A percentile compares a stretch with the other conserved stretches of the same genome.
Conservation (phyloP, 2,113 vertebrate species). For the Osmerus mordax region DNA sequence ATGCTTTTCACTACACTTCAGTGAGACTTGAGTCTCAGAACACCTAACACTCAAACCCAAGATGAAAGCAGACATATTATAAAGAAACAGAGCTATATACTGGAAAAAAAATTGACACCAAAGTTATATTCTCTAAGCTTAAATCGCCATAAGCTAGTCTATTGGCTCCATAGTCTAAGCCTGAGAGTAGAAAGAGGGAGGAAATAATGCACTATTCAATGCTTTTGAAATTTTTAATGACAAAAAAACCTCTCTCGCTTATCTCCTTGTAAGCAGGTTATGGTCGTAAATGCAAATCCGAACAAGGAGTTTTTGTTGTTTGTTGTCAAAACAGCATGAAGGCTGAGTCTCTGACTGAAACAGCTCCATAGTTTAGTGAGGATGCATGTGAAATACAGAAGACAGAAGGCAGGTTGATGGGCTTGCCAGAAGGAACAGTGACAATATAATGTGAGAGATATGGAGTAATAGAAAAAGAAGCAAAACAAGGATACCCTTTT, state of each 20-base stretch:
- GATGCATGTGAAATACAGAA: background rate
- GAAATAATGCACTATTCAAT: background rate
- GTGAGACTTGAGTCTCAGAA: background rate
- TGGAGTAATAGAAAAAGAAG: background rate
- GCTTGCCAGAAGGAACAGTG: background rate
- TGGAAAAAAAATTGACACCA: too few relatives aligned
- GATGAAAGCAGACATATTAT: background rate
- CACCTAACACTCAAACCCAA: background rate
- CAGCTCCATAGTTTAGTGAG: too few relatives aligned
- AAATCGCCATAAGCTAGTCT: background rate
- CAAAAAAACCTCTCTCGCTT: constrained; percentile 1
- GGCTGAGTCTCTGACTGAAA: too few relatives aligned
- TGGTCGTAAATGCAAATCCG: background rate
- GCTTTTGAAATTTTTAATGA: background rate
- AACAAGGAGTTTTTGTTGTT: background rate
- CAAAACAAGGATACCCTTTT: background rate
- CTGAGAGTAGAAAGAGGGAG: background rate
- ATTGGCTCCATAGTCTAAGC: background rate
- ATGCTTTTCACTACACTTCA: constrained; percentile 8
- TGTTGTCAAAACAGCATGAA: background rate
- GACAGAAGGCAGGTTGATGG: background rate
- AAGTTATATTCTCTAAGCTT: too few relatives aligned
- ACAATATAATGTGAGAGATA: background rate
- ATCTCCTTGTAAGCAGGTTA: constrained; percentile 12
- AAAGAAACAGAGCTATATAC: too few relatives aligned